Conservation (phyloP, 2,797 vertebrate species). For the Argyrosomus regius region DNA sequence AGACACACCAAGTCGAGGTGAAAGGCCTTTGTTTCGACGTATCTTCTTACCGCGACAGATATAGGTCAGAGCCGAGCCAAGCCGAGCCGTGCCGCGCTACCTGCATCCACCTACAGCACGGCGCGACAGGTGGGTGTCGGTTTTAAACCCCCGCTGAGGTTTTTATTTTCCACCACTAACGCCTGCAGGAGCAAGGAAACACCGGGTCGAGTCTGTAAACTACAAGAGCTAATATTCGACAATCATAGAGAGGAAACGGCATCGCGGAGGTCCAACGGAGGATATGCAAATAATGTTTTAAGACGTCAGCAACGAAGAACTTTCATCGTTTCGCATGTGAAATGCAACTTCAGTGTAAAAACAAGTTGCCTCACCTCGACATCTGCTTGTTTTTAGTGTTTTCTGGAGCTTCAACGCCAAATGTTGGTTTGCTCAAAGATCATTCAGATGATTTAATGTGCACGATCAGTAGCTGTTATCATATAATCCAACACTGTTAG, state of each 20-base stretch:
- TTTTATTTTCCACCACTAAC: background rate
- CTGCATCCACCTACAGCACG: conserved; percentile 4
- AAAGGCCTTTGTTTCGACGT: conserved; percentile 68
- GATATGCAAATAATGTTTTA: background rate
- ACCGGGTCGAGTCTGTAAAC: background rate
- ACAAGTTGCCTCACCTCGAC: too few relatives aligned
- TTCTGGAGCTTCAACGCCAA: background rate
- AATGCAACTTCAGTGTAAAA: too few relatives aligned
- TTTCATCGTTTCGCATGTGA: too few relatives aligned
- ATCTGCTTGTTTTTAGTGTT: too few relatives aligned
- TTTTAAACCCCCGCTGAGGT: conserved; percentile 13
- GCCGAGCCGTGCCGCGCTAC: conserved; percentile 4
- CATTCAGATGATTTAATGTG: conserved; percentile 1
- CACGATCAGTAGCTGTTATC: conserved; percentile 9
- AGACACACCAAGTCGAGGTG: conserved; percentile 57
- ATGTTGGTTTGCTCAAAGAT: too few relatives aligned
- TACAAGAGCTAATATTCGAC: too few relatives aligned
- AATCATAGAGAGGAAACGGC: too few relatives aligned
- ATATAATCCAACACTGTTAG: conserved; percentile 11
- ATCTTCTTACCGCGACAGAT: conserved; percentile 63
- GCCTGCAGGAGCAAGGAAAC: conserved; percentile 4
- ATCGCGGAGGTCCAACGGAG: background rate
- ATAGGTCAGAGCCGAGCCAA: conserved; percentile 22
- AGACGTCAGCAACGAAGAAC: too few relatives aligned
- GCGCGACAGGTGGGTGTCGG: conserved; percentile 24